Evolutionary conservation across 2,113 vertebrate species (phyloP).

Genomic region (Barnardius zonarius): DNA sequence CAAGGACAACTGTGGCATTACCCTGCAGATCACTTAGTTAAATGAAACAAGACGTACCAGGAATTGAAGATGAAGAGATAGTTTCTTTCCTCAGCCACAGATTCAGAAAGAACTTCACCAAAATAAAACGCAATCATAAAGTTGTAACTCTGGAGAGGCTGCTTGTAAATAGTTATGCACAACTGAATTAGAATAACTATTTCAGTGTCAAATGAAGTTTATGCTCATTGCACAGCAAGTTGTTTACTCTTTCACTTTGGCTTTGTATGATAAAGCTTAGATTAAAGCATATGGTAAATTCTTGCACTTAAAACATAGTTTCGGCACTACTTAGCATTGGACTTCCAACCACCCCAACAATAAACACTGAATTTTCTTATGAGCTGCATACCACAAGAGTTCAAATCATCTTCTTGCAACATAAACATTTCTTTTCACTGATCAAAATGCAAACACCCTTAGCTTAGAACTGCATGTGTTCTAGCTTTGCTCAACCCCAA

Average conservation of each 20-base stretch:
- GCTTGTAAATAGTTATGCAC: neutral
- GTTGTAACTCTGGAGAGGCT: neutral
- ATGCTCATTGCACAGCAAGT: rapidly evolving
- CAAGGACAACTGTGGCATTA: neutral
- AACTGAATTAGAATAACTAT: neutral
- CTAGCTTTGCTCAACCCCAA: neutral
- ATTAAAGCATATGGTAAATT: neutral
- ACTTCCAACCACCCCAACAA: neutral
- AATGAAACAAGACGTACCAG: neutral
- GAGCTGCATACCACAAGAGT: neutral
- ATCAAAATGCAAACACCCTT: neutral
- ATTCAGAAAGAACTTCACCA: neutral
- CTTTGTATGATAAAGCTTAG: neutral
- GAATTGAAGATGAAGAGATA: neutral
- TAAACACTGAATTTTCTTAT: neutral
- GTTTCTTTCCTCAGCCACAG: neutral
- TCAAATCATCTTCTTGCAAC: neutral
- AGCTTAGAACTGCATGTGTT: rapidly evolving
- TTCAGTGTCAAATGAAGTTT: neutral
- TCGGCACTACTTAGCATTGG: rapidly evolving
- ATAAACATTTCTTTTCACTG: neutral
- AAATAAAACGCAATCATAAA: neutral
- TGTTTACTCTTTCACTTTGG: neutral
- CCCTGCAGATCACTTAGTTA: neutral
- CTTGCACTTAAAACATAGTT: neutral